Conservation (phyloP, 2,113 vertebrate species). For the Pedionomus torquatus region DNA sequence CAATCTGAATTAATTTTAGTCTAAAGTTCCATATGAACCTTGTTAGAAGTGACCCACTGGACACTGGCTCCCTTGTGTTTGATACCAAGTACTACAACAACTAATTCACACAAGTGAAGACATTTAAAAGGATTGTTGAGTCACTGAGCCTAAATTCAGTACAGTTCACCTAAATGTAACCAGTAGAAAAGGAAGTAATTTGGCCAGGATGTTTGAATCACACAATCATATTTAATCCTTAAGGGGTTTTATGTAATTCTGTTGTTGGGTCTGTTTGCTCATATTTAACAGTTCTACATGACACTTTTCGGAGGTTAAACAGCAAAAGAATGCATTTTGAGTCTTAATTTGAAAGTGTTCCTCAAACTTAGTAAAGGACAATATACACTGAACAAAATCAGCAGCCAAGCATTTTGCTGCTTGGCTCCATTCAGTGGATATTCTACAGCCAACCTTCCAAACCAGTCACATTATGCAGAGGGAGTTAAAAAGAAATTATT, state of each 20-base stretch:
- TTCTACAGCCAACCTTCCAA: background rate
- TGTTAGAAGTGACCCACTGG: background rate
- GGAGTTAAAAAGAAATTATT: background rate
- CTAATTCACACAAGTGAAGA: background rate
- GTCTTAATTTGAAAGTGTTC: background rate
- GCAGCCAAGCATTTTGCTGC: background rate
- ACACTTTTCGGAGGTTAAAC: background rate
- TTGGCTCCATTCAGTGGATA: background rate
- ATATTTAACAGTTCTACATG: background rate
- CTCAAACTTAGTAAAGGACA: background rate
- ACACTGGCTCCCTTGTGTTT: background rate
- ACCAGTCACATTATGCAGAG: background rate
- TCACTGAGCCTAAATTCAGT: background rate
- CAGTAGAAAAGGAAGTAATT: background rate
- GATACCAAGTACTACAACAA: background rate
- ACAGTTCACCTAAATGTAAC: background rate
- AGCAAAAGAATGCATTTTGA: background rate
- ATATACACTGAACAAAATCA: background rate
- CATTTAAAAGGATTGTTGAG: background rate
- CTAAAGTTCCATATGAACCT: background rate
- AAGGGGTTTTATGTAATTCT: background rate
- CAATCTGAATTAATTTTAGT: background rate
- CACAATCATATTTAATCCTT: background rate
- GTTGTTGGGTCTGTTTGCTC: background rate
- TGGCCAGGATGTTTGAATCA: background rate